A percentile compares a stretch with the other conserved stretches of the same genome.
phyloP scores from a whole-genome alignment of 2,888 invertebrate genomes.

The Bembecia ichneumoniformis region DNA sequence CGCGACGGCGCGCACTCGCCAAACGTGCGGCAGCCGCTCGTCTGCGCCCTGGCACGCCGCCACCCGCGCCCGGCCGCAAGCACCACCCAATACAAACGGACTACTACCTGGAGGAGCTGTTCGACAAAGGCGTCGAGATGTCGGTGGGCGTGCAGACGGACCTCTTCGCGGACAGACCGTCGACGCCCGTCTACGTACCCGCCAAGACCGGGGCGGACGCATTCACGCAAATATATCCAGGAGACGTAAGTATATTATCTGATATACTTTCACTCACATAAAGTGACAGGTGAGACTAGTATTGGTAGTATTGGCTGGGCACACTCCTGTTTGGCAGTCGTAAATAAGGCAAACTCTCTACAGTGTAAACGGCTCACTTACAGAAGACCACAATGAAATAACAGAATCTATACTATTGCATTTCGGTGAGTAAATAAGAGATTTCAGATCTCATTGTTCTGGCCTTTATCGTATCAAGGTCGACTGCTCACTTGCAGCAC shows the following conservation, averaged over 20 bases:
- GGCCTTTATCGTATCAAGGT: no score
- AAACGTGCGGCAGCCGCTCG: slow-evolving; percentile 82
- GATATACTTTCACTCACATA: not conserved
- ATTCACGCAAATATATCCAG: slow-evolving; percentile 89
- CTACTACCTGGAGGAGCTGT: slow-evolving; percentile 87
- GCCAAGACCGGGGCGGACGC: slow-evolving; percentile 86
- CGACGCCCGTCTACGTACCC: slow-evolving; percentile 83
- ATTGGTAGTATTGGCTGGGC: not conserved
- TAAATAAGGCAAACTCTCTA: no score
- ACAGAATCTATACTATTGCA: no score
- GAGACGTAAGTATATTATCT: slow-evolving; percentile 76
- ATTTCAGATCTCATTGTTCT: no score
- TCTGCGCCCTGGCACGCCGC: slow-evolving; percentile 78
- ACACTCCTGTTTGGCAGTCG: no score
- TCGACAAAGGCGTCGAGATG: slow-evolving; percentile 80
- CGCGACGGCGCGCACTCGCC: slow-evolving; percentile 77
- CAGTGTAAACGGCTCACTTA: no score
- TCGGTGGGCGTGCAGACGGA: slow-evolving; percentile 91
- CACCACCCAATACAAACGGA: slow-evolving; percentile 94
- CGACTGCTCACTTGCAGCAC: no score
- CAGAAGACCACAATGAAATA: no score
- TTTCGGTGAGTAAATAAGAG: no score
- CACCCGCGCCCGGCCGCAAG: slow-evolving; percentile 84
- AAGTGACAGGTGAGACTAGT: slow-evolving; percentile 1
- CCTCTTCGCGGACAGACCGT: slow-evolving; percentile 85